Base-by-base conservation (phyloP, 2,888 invertebrate genomes). In the Drymonia ruficornis region DNA sequence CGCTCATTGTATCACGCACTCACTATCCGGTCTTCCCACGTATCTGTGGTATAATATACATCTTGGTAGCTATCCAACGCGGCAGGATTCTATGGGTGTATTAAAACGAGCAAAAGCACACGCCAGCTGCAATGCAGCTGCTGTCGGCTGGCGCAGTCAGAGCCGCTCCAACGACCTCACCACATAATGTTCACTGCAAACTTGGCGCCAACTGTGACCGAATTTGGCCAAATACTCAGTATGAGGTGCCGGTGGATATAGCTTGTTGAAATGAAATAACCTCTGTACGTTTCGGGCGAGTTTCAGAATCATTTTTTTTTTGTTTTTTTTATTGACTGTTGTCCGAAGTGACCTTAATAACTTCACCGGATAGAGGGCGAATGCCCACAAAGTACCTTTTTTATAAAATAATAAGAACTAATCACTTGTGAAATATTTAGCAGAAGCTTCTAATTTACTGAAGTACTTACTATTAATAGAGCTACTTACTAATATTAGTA, bases 121-220 rank as follows among this genome's bases (percentile, higher is more conserved):
- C 73, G 83, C 82, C 90, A 90, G 90, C 89, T 91, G 90, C 86
- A 83, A 59, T 81, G 86, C 91, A 90, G 89, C 90, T 91, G 91
- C 84, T 78, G 69, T 61, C 71, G 74, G 63, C 65, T 65, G 73
- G 59, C 69, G 67, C 64, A 56, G 55, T 13, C 64, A 28, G 64
- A 66, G 62, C 55, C 58, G 55, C 67, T 55, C 69, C 64, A 64
- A 59, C 71, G 65, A 69, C 53, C 69, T 56, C 63, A 66, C 65
- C 70, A 62, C 70, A 67, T 66, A 69, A 69, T 13, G 42, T 42
- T 11, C 44, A 13, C 12, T 45, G 13, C 19, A 45, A 15, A 29
- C 45, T 45, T 45, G 45, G 45, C 45, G 45, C 28, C 15, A n/a
- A 45, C 28, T 45, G n/a, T 45, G 15, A 45, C 28, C 42, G 40